These are phyloP conservation scores for Myopa tessellatipennis DNA, from an alignment of 2,888 invertebrate species.

Conservation along the genomic window DNA sequence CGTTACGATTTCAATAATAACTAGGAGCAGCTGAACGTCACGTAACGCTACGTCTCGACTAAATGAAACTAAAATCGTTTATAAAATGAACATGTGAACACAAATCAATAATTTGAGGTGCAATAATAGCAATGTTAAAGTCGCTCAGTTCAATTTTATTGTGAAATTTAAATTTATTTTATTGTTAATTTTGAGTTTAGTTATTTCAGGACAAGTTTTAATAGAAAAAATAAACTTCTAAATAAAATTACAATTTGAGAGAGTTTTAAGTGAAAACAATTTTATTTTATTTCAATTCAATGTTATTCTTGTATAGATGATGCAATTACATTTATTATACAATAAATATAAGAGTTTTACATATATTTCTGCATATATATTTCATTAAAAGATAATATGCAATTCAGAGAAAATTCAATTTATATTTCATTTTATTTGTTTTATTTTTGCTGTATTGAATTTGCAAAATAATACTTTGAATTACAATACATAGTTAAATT, in stretches of 20 bases:
- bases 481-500: neutral
- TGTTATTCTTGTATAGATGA: slow-evolving; percentile 24
- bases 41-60: too few relatives aligned
- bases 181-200: too few relatives aligned
- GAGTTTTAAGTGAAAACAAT: slow-evolving; percentile 41
- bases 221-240: too few relatives aligned
- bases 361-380: slow-evolving; percentile 4
- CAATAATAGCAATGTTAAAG: too few relatives aligned
- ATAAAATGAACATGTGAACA: too few relatives aligned
- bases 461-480: slow-evolving; percentile 20
- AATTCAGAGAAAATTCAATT: neutral
- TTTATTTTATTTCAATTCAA: slow-evolving; percentile 41
- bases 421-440: neutral
- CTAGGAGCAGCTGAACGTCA: too few relatives aligned
- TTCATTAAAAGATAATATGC: slow-evolving; percentile 21
- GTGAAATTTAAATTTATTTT: too few relatives aligned
- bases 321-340: slow-evolving; percentile 40
- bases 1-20: too few relatives aligned
- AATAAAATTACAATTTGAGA: neutral
- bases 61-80: too few relatives aligned
- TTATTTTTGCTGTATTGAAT: neutral
- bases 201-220: too few relatives aligned
- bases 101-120: too few relatives aligned
- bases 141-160: too few relatives aligned
- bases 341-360: slow-evolving; percentile 32